Evolutionary conservation across 2,888 invertebrate genomes (phyloP).

Genomic region (Yponomeuta cagnagella): DNA sequence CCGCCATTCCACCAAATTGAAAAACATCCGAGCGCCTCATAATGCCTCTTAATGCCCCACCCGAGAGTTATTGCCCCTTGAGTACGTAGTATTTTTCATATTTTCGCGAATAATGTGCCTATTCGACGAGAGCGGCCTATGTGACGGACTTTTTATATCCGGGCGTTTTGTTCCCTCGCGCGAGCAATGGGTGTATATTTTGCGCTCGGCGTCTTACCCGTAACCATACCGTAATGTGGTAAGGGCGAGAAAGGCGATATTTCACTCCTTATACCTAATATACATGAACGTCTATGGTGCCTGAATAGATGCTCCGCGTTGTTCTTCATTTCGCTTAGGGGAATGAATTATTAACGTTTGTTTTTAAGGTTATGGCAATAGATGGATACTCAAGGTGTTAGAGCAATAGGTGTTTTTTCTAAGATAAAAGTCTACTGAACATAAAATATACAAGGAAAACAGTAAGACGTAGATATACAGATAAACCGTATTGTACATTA

Average conservation of each 20-base stretch:
- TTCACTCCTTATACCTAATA: conserved; percentile 50
- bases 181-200: conserved; percentile 26
- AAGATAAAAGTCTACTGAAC: neutral
- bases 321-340: conserved; percentile 47
- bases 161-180: conserved; percentile 24
- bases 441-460: neutral
- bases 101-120: conserved; percentile 58
- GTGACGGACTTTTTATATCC: conserved; percentile 25
- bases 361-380: conserved; percentile 6
- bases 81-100: conserved; percentile 63
- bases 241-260: conserved; percentile 38
- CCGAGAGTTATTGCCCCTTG: conserved; percentile 57
- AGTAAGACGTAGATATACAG: neutral
- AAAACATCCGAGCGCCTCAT: conserved; percentile 65
- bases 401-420: neutral
- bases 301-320: conserved; percentile 39
- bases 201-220: conserved; percentile 27
- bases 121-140: conserved; percentile 31
- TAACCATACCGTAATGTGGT: conserved; percentile 23
- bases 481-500: neutral
- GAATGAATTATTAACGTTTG: conserved; percentile 45
- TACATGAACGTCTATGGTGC: conserved; percentile 38
- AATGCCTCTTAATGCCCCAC: conserved; percentile 64
- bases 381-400: neutral
- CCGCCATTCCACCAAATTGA: conserved; percentile 67